Base-by-base conservation (phyloP, 2,797 vertebrate genomes). In the Uromys caudimaculatus region DNA sequence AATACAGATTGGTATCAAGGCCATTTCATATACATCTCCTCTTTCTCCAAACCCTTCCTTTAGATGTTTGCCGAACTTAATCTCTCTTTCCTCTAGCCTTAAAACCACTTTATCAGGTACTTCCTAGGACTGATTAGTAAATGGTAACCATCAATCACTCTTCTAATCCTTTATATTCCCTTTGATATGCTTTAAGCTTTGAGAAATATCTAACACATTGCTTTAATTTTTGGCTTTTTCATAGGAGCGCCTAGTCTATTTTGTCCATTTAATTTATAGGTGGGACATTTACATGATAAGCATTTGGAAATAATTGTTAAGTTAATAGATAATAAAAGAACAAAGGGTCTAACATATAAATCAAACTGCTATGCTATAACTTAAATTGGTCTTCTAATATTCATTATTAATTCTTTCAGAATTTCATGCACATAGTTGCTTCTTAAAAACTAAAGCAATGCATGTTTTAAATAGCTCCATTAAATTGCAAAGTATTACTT, bases 291-390 rank as follows among this genome's bases (percentile, higher is more conserved):
- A 79, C 47, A 89, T 13, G 78, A 76, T 73, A 81, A 81, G 52
- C 76, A 82, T 27, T 90, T 58, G 84, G 35, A 93, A 89, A 77
- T 52, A 29, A 85, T 71, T 76, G 21, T 27, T 56, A 44, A 64
- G 71, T 78, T 54, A 86, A 77, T 90, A n/a, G 84, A 52, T 87
- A 83, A 38, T 62, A 93, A 95, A 85, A 82, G n/a, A 2, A 27
- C 44, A 19, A 58, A 38, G 24, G 44, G 2, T 69, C n/a, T 85
- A 86, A 32, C 11, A 29, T 6, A 8, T 32, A 94, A 75, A 1
- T 56, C 75, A 52, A 29, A 9, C 10, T 64, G 14, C 41, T 92
- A 16, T 71, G 24, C 23, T 56, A 17, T 52, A 44, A 27, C 52
- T 52, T 89, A 82, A 93, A 41, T 35, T 16, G 8, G 9, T 52